Evolutionary conservation across 1,140 invertebrate genomes (phyloP).

Genomic region (Pseudomyrmex cubaensis): DNA sequence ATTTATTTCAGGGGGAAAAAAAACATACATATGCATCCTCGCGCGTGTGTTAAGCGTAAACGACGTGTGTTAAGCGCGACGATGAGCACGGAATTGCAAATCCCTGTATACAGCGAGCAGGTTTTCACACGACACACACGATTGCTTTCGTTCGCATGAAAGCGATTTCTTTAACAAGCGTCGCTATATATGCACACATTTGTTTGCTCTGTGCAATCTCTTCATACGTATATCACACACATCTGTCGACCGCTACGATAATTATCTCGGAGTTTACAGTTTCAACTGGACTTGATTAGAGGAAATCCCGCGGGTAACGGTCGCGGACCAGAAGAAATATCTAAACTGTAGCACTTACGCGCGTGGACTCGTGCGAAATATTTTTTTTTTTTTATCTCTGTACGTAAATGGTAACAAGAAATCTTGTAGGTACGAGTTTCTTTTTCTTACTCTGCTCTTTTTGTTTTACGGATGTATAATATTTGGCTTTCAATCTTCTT

Average conservation of each 20-base stretch:
- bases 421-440: no score
- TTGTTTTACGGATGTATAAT: no score
- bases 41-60: conserved; percentile 33
- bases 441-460: no score
- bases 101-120: background rate
- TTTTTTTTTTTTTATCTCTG: background rate
- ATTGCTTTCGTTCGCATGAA: conserved; percentile 18
- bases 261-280: conserved; percentile 31
- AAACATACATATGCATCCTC: conserved; percentile 4
- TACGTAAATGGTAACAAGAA: no score
- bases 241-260: conserved; percentile 26
- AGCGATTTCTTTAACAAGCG: background rate
- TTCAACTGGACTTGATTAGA: background rate
- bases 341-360: conserved; percentile 8
- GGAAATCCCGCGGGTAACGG: conserved; percentile 15
- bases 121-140: conserved; percentile 1
- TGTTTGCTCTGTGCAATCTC: background rate
- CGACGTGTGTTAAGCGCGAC: conserved; percentile 9
- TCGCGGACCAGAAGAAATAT: no score
- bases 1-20: background rate
- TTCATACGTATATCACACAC: no score
- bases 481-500: no score
- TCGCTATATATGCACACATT: background rate
- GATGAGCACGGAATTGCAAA: conserved; percentile 21
- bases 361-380: background rate